Evolutionary conservation across 2,888 invertebrate genomes (phyloP).

Genomic region (Selenia dentaria): DNA sequence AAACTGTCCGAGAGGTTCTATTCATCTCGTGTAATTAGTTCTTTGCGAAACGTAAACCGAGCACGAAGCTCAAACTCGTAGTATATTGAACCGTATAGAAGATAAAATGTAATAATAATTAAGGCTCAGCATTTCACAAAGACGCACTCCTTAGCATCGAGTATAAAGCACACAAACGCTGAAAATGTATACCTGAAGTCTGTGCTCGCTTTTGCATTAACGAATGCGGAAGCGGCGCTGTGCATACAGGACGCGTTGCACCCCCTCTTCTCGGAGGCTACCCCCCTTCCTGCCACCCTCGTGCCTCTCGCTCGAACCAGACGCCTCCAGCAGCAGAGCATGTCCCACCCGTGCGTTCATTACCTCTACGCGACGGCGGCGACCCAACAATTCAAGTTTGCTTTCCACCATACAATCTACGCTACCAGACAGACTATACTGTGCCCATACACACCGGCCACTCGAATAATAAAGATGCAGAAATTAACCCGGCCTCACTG

Average conservation of each 20-base stretch:
- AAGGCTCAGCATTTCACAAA: slow-evolving; percentile 75
- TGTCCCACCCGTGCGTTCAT: slow-evolving; percentile 82
- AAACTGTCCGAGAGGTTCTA: slow-evolving; percentile 33
- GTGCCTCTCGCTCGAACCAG: slow-evolving; percentile 71
- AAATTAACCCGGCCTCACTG: slow-evolving; percentile 79
- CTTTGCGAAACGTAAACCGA: slow-evolving; percentile 43
- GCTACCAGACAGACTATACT: slow-evolving; percentile 76
- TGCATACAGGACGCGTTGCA: slow-evolving; percentile 81
- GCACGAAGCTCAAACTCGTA: slow-evolving; percentile 38
- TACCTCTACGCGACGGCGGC: slow-evolving; percentile 72
- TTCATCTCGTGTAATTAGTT: slow-evolving; percentile 37
- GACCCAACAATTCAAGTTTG: slow-evolving; percentile 84
- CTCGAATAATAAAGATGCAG: slow-evolving; percentile 84
- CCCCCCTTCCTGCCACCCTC: slow-evolving; percentile 41
- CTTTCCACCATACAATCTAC: slow-evolving; percentile 82
- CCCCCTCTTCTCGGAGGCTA: slow-evolving; percentile 46
- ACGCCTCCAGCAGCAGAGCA: slow-evolving; percentile 74
- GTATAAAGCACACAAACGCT: slow-evolving; percentile 81
- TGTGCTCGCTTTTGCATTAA: slow-evolving; percentile 83
- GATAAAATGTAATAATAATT: slow-evolving; percentile 81
- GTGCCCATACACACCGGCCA: slow-evolving; percentile 70
- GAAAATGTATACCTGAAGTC: slow-evolving; percentile 84
- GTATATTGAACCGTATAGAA: slow-evolving; percentile 55
- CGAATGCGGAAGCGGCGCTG: slow-evolving; percentile 83
- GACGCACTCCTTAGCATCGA: slow-evolving; percentile 76